phyloP scores from a whole-genome alignment of 2,888 invertebrate species.

The Hypolimnas misippus region DNA sequence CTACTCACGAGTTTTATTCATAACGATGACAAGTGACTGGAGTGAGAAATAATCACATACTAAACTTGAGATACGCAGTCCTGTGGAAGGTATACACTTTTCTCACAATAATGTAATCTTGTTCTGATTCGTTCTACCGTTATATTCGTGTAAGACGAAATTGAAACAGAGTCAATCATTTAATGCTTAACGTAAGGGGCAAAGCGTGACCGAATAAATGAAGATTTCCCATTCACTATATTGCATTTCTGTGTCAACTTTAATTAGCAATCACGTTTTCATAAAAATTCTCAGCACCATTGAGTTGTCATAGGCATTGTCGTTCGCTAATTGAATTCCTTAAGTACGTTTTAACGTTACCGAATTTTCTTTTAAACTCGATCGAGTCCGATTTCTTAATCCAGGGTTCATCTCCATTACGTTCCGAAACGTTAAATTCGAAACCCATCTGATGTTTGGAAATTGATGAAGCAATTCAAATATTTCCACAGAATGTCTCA shows the following conservation, averaged over 20 bases:
- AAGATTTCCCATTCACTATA: slow-evolving; percentile 78
- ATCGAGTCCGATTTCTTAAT: slow-evolving; percentile 61
- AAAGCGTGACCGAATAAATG: slow-evolving; percentile 81
- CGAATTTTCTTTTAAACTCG: slow-evolving; percentile 64
- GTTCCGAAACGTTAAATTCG: slow-evolving; percentile 39
- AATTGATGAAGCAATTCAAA: slow-evolving; percentile 41
- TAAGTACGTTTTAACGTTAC: slow-evolving; percentile 62
- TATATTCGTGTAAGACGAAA: slow-evolving; percentile 80
- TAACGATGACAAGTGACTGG: slow-evolving; percentile 65
- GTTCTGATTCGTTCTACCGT: slow-evolving; percentile 80
- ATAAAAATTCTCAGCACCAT: slow-evolving; percentile 71
- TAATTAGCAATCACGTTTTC: slow-evolving; percentile 82
- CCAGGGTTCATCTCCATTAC: slow-evolving; percentile 44
- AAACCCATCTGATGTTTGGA: slow-evolving; percentile 39
- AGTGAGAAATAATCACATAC: slow-evolving; percentile 71
- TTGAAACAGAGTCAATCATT: slow-evolving; percentile 83
- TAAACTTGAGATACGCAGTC: slow-evolving; percentile 67
- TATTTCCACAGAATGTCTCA: slow-evolving; percentile 34
- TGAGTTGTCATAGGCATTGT: slow-evolving; percentile 72
- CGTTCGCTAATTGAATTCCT: slow-evolving; percentile 72
- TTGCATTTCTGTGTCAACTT: slow-evolving; percentile 82
- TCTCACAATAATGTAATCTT: slow-evolving; percentile 82
- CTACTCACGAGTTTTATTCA: slow-evolving; percentile 81
- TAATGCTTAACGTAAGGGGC: slow-evolving; percentile 79
- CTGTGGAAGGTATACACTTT: slow-evolving; percentile 74